Percentiles rank a stretch among this genome's conserved stretches.
Conservation (phyloP, 1,140 invertebrate genomes). For the Drosophila nebulosa region DNA sequence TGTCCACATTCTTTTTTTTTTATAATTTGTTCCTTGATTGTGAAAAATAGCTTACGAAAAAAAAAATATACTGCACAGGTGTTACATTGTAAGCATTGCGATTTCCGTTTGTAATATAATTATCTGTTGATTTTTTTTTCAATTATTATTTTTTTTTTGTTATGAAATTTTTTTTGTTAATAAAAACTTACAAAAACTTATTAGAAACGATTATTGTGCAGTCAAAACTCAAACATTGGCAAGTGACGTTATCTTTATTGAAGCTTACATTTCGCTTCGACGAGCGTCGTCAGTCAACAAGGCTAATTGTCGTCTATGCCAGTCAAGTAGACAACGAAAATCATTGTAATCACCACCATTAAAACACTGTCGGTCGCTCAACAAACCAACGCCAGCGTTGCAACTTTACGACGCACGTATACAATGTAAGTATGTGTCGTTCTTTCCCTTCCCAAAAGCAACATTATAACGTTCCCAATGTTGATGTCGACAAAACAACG, state of each 20-base stretch:
- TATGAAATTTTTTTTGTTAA: no score
- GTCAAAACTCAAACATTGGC: no score
- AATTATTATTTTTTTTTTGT: no score
- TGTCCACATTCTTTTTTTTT: no score
- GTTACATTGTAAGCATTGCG: no score
- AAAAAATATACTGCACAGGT: no score
- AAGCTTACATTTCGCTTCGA: conserved; percentile 1
- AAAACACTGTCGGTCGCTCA: conserved; percentile 53
- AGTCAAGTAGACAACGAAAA: conserved; percentile 35
- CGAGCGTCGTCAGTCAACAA: conserved; percentile 18
- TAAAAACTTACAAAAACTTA: no score
- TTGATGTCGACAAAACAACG: conserved; percentile 46
- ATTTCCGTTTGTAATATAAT: no score
- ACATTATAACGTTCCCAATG: conserved; percentile 46
- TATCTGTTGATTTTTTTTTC: no score
- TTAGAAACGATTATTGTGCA: no score
- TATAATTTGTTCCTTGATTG: no score
- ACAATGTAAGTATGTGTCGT: neutral
- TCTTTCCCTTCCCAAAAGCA: neutral
- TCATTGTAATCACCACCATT: conserved; percentile 57
- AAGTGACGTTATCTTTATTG: conserved; percentile 11
- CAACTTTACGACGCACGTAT: neutral
- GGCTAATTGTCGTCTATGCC: conserved; percentile 43
- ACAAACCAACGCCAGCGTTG: conserved; percentile 23
- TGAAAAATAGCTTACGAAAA: no score